Evolutionary conservation across 1,140 invertebrate genomes (phyloP).

Genomic region (Melitaea cinxia): DNA sequence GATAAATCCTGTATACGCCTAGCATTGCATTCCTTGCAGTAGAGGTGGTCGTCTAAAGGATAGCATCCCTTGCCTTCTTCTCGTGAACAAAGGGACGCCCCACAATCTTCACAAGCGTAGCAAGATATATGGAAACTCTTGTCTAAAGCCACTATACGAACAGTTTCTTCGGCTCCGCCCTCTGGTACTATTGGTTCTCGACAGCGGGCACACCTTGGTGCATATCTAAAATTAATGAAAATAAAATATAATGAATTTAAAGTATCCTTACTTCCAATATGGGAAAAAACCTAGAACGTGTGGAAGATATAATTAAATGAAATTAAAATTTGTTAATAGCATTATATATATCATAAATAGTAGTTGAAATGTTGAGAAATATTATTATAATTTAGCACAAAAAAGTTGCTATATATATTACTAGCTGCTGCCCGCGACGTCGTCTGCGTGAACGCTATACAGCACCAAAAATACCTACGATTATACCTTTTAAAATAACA

Average conservation of each 20-base stretch:
- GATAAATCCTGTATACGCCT: conserved; percentile 92
- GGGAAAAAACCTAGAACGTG: too few relatives aligned
- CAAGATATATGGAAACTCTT: conserved; percentile 98
- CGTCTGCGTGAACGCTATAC: too few relatives aligned
- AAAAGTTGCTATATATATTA: too few relatives aligned
- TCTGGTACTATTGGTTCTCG: conserved; percentile 97
- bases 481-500: too few relatives aligned
- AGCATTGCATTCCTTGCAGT: conserved; percentile 98
- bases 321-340: too few relatives aligned
- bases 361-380: too few relatives aligned
- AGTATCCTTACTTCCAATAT: too few relatives aligned
- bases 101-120: conserved; percentile 99
- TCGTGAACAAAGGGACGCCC: conserved; percentile 94
- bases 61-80: conserved; percentile 98
- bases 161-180: conserved; percentile 96
- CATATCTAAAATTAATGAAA: conserved; percentile 84
- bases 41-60: conserved; percentile 96
- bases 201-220: conserved; percentile 97
- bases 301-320: too few relatives aligned
- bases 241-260: not conserved
- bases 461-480: too few relatives aligned
- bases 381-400: too few relatives aligned
- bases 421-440: too few relatives aligned
- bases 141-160: conserved; percentile 98
- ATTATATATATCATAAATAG: too few relatives aligned